These are phyloP conservation scores for Eurytoma californica DNA, from an alignment of 2,888 invertebrate species.

Conservation along the genomic window DNA sequence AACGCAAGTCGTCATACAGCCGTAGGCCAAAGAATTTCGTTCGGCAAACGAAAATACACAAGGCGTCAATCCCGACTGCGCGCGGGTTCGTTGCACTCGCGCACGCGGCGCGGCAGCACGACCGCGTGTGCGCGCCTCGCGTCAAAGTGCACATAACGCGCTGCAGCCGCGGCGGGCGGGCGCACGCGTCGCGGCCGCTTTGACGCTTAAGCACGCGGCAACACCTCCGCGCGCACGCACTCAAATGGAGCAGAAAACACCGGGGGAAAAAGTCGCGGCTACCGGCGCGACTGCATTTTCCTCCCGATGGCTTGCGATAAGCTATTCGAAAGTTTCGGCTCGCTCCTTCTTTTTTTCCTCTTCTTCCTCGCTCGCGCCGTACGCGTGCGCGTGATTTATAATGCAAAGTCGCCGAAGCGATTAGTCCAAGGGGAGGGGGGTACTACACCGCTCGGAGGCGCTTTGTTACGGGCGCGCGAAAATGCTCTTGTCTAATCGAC, in stretches of 20 bases:
- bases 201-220: conserved; percentile 36
- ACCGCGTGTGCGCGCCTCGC: neutral
- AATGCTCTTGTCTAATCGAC: conserved; percentile 28
- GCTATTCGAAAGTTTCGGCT: conserved; percentile 18
- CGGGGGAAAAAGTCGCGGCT: conserved; percentile 14
- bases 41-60: neutral
- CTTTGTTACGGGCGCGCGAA: neutral
- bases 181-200: neutral
- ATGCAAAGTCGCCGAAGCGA: conserved; percentile 2
- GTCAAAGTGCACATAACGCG: neutral
- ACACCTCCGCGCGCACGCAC: conserved; percentile 15
- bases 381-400: conserved; percentile 1
- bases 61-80: neutral
- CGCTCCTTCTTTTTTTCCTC: neutral
- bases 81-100: conserved; percentile 12
- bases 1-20: too few species aligned
- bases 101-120: neutral
- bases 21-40: too few species aligned
- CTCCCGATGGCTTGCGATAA: conserved; percentile 15
- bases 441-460: too few species aligned
- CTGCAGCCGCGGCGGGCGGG: too few species aligned
- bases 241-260: conserved; percentile 45
- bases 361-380: neutral
- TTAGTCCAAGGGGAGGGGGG: neutral
- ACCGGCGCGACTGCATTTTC: conserved; percentile 19